These are phyloP conservation scores for Spisula subtruncata DNA, from an alignment of 2,888 invertebrate species.

Conservation along the genomic window DNA sequence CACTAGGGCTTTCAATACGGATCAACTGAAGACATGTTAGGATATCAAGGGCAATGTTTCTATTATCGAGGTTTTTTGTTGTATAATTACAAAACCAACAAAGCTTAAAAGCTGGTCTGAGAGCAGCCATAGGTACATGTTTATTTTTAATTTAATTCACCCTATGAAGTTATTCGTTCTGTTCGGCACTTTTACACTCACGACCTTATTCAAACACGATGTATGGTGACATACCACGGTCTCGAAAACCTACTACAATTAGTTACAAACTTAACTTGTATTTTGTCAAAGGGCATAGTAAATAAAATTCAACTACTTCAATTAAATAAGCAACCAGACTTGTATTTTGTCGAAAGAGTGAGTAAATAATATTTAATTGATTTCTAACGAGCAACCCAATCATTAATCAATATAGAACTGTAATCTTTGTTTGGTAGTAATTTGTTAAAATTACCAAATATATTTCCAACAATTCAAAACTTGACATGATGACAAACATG, in stretches of 20 bases:
- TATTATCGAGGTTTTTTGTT: too few relatives aligned
- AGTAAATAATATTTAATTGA: constrained; percentile 22
- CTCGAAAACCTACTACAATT: not conserved
- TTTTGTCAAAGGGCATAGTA: too few relatives aligned
- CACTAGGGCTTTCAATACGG: too few relatives aligned
- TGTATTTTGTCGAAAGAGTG: constrained; percentile 5
- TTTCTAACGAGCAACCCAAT: not conserved
- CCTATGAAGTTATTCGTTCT: not conserved
- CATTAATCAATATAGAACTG: constrained; percentile 16
- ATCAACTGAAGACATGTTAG: too few relatives aligned
- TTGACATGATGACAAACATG: not conserved
- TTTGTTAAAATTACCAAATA: too few relatives aligned
- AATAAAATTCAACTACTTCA: not conserved
- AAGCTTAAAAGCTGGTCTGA: too few relatives aligned
- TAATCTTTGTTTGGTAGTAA: constrained; percentile 14
- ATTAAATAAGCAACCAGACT: not conserved
- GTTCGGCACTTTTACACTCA: not conserved
- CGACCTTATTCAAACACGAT: not conserved
- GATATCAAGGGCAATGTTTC: too few relatives aligned
- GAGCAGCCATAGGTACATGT: too few relatives aligned
- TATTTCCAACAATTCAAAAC: not conserved
- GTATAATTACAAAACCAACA: too few relatives aligned
- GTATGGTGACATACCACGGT: not conserved
- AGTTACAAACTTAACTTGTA: not conserved
- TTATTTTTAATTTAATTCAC: constrained; percentile 16